These are phyloP conservation scores for Drosophila infuscata DNA, from an alignment of 2,888 invertebrate species.

Conservation along the genomic window DNA sequence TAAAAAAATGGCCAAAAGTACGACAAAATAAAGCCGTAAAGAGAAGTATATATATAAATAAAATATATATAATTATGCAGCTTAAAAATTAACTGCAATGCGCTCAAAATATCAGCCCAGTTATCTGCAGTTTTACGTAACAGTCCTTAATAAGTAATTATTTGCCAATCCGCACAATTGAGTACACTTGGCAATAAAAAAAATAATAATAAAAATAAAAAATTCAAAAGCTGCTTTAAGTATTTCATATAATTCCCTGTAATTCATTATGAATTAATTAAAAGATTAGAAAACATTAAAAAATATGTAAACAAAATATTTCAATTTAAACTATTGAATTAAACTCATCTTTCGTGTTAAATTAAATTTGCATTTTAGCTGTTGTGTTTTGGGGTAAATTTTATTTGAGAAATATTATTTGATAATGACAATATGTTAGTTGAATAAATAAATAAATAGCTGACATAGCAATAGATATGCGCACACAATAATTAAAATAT, in stretches of 20 bases:
- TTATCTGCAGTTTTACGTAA: background rate
- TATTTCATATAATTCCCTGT: background rate
- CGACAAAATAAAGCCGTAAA: background rate
- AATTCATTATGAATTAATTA: background rate
- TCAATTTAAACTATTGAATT: background rate
- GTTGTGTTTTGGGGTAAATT: constrained; percentile 48
- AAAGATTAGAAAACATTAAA: background rate
- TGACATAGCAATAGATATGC: constrained; percentile 45
- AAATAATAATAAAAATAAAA: background rate
- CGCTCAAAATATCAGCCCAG: background rate
- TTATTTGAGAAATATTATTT: constrained; percentile 49
- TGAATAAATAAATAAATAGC: constrained; percentile 76
- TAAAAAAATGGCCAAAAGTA: background rate
- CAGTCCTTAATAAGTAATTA: background rate
- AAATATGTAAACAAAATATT: background rate
- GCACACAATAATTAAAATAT: constrained; percentile 22
- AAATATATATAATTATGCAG: background rate
- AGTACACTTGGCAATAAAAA: constrained; percentile 3
- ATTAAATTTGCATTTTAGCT: background rate
- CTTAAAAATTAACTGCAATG: background rate
- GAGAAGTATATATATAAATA: no score
- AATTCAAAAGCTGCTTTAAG: constrained; percentile 7
- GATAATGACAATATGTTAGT: constrained; percentile 75
- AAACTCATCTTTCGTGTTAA: background rate
- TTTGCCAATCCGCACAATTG: background rate